A percentile compares a stretch with the other conserved stretches of the same genome.
Evolutionary conservation across 2,888 invertebrate genomes (phyloP).

Genomic region (Serripes groenlandicus): DNA sequence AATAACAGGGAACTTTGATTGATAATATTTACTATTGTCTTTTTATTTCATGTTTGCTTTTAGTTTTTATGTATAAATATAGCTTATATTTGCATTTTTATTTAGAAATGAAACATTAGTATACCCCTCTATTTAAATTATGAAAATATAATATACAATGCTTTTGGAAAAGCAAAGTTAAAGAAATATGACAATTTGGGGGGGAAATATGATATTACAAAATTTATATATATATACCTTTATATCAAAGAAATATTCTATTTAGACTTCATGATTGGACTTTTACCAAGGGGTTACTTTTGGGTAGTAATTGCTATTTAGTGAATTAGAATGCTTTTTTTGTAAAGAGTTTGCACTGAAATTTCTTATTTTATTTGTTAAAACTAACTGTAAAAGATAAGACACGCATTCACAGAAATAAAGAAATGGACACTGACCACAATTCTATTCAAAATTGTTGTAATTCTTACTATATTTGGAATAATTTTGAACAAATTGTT

Average conservation of each 20-base stretch:
- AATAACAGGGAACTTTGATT: not conserved
- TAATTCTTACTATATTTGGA: too few relatives aligned
- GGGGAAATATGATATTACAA: too few relatives aligned
- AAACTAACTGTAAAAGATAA: constrained; percentile 40
- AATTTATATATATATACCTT: too few relatives aligned
- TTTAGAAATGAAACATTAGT: constrained; percentile 12
- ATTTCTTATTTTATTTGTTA: constrained; percentile 32
- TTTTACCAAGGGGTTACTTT: constrained; percentile 19
- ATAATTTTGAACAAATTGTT: too few relatives aligned
- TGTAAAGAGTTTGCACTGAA: constrained; percentile 36
- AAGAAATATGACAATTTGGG: too few relatives aligned
- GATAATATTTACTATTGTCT: constrained; percentile 13
- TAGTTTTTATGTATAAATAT: constrained; percentile 23
- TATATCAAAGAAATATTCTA: too few relatives aligned
- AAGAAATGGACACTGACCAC: not conserved
- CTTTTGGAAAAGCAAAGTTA: too few relatives aligned
- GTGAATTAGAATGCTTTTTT: constrained; percentile 36
- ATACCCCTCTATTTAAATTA: not conserved
- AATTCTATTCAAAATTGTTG: too few relatives aligned
- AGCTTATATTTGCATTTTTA: constrained; percentile 8
- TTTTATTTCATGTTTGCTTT: constrained; percentile 25
- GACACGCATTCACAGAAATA: constrained; percentile 2
- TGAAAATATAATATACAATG: not conserved
- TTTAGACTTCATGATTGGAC: too few relatives aligned
- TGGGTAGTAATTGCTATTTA: constrained; percentile 17